Evolutionary conservation across 2,113 vertebrate species (phyloP).

Genomic region (Oenanthe melanoleuca): DNA sequence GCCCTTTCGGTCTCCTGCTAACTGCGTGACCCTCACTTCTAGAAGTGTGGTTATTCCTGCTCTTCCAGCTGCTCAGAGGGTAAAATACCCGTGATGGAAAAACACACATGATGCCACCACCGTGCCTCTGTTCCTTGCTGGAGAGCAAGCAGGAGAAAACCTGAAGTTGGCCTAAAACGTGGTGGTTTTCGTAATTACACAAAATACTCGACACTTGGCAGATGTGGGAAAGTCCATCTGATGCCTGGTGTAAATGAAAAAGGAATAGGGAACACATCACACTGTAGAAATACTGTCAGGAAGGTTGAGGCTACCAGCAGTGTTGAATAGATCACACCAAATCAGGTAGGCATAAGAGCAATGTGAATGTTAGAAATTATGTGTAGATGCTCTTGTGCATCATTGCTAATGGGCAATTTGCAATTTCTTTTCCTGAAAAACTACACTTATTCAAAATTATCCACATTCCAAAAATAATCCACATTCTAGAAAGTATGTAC

Average conservation of each 20-base stretch:
- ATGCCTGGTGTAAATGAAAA: background rate
- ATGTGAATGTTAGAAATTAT: background rate
- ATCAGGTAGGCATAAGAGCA: background rate
- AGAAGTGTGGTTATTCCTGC: no score
- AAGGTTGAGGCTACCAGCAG: background rate
- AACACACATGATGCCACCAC: rapidly evolving
- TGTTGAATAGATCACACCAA: background rate
- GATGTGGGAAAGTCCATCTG: background rate
- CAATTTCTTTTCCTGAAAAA: background rate
- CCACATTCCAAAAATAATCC: background rate
- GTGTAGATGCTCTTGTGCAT: background rate
- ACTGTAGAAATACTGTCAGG: rapidly evolving
- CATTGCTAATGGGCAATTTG: background rate
- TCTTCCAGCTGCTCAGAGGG: background rate
- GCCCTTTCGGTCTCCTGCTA: background rate
- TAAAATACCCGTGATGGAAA: background rate
- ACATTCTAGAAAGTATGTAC: background rate
- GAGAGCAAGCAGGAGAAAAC: background rate
- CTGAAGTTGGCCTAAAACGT: background rate
- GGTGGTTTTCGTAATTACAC: background rate
- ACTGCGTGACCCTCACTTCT: rapidly evolving
- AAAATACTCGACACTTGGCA: background rate
- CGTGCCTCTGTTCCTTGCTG: background rate
- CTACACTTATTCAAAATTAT: background rate
- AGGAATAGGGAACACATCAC: rapidly evolving